Percentiles rank a stretch among this genome's conserved stretches.
Conservation (phyloP, 2,888 invertebrate species). For the Amphipoea oculea region DNA sequence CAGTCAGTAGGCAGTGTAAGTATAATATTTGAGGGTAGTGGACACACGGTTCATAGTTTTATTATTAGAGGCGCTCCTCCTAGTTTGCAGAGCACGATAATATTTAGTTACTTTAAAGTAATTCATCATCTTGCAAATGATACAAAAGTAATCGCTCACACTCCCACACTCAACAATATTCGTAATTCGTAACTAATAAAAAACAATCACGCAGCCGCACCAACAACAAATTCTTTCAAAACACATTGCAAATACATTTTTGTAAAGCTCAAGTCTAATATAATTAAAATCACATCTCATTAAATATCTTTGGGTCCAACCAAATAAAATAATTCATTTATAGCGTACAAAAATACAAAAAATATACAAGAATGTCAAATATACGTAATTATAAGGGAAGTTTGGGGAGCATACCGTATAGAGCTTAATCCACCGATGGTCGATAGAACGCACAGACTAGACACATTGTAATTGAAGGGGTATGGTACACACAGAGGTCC, state of each 20-base stretch:
- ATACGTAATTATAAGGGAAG: conserved; percentile 71
- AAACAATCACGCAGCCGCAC: conserved; percentile 77
- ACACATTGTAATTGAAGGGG: conserved; percentile 56
- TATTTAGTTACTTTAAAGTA: conserved; percentile 43
- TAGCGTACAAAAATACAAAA: conserved; percentile 89
- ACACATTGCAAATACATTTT: conserved; percentile 86
- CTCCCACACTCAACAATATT: conserved; percentile 65
- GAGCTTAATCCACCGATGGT: conserved; percentile 52
- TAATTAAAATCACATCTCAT: conserved; percentile 89
- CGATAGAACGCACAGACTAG: conserved; percentile 74
- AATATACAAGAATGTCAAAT: conserved; percentile 85
- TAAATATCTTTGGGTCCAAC: conserved; percentile 90
- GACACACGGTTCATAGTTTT: conserved; percentile 36
- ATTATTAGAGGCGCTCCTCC: conserved; percentile 38
- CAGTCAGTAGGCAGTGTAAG: conserved; percentile 51
- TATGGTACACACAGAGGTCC: conserved; percentile 66
- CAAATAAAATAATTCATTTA: conserved; percentile 85
- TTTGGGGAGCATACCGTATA: conserved; percentile 63
- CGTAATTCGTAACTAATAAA: conserved; percentile 74
- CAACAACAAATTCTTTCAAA: conserved; percentile 74
- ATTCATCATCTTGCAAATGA: conserved; percentile 59
- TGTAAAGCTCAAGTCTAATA: conserved; percentile 87
- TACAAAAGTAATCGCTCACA: conserved; percentile 61
- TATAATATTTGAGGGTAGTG: conserved; percentile 40
- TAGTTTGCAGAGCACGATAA: conserved; percentile 60